Evolutionary conservation across 2,797 vertebrate species (phyloP).

Genomic region (Acanthurus leucopareius): DNA sequence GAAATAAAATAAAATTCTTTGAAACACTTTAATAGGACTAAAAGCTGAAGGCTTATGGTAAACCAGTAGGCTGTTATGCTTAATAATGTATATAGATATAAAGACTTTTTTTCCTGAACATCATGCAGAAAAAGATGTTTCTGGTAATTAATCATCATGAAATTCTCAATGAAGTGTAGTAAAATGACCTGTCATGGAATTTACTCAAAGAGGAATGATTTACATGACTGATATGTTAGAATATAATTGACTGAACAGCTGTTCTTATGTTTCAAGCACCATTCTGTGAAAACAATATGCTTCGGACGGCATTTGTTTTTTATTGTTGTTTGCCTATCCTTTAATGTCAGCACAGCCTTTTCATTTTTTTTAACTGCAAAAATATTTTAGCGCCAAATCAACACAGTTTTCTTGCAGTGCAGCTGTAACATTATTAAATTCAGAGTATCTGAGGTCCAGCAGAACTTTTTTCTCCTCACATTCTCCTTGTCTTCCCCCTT

Average conservation of each 20-base stretch:
- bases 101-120: too few species aligned
- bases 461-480: not conserved
- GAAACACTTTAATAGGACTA: too few species aligned
- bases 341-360: not conserved
- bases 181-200: too few species aligned
- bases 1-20: too few species aligned
- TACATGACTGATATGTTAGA: not conserved
- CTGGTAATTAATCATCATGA: too few species aligned
- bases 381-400: not conserved
- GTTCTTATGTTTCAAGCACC: not conserved
- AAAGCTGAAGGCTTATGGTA: too few species aligned
- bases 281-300: not conserved
- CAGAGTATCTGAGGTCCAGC: not conserved
- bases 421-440: not conserved
- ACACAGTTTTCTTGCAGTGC: not conserved
- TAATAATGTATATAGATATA: too few species aligned
- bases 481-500: not conserved
- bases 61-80: too few species aligned
- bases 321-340: not conserved
- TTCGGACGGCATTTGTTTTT: not conserved
- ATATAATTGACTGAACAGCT: not conserved
- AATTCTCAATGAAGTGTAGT: too few species aligned
- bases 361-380: slow-evolving; percentile 6
- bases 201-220: too few species aligned
- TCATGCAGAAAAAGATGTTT: too few species aligned